Percentiles rank a stretch among this genome's conserved stretches.
Conservation (phyloP, 1,140 invertebrate genomes). For the Drosophila pruinosa region DNA sequence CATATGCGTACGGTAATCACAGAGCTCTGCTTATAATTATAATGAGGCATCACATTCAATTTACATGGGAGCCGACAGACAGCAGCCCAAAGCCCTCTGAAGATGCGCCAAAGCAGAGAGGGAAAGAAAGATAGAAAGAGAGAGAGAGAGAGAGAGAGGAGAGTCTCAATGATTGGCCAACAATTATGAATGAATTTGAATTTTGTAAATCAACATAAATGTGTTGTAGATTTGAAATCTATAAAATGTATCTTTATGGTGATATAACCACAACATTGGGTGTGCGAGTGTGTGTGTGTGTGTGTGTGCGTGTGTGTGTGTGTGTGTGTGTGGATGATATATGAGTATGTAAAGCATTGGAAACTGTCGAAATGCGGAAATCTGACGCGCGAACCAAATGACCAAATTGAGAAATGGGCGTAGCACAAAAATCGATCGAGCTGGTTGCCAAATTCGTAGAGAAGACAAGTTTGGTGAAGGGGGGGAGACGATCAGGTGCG, state of each 20-base stretch:
- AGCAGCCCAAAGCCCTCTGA: background rate
- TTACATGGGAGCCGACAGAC: background rate
- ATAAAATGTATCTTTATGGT: constrained; percentile 22
- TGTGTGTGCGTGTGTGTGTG: background rate
- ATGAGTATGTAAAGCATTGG: constrained; percentile 26
- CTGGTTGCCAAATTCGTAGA: constrained; percentile 19
- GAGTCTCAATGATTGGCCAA: constrained; percentile 28
- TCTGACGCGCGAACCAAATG: constrained; percentile 31
- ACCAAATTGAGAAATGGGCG: constrained; percentile 27
- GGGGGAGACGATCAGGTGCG: background rate
- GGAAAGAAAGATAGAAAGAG: too few species aligned
- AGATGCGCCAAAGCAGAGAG: too few species aligned
- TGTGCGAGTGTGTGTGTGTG: background rate
- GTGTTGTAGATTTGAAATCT: constrained; percentile 26
- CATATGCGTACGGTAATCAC: background rate
- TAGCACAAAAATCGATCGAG: constrained; percentile 1
- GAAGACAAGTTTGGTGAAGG: background rate
- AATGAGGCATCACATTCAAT: background rate
- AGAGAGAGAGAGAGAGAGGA: background rate
- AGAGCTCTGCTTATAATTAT: background rate
- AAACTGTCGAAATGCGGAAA: constrained; percentile 45
- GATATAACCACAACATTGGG: constrained; percentile 30
- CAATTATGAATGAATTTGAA: constrained; percentile 34
- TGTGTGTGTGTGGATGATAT: constrained; percentile 19
- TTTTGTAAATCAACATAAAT: constrained; percentile 34